Conservation (phyloP, 2,888 invertebrate genomes). For the Rhogogaster chlorosoma region DNA sequence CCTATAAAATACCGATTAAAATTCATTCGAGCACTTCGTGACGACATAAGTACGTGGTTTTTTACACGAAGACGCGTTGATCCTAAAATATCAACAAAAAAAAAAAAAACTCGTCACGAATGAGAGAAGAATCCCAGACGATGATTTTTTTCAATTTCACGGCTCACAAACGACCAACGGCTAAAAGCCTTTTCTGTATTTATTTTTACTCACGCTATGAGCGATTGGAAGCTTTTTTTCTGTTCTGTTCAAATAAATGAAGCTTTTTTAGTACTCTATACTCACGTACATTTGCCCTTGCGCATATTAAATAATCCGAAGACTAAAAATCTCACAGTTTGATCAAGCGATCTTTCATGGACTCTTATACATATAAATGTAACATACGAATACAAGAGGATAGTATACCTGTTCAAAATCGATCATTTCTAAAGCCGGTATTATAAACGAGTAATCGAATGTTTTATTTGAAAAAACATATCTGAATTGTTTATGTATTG, state of each 20-base stretch:
- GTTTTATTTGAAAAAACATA: too few species aligned
- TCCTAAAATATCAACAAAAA: conserved; percentile 15
- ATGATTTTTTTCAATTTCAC: neutral
- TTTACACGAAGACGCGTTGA: neutral
- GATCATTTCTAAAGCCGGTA: too few species aligned
- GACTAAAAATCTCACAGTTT: neutral
- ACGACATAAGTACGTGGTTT: neutral
- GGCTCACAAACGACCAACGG: neutral
- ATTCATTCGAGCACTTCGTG: neutral
- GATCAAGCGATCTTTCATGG: neutral
- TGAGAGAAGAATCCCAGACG: neutral
- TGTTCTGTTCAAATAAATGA: neutral
- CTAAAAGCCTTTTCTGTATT: neutral
- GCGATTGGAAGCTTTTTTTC: neutral
- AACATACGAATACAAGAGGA: too few species aligned
- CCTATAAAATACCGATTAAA: neutral
- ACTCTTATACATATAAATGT: neutral
- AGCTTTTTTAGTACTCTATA: neutral
- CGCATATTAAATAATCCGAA: neutral
- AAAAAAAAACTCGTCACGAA: neutral
- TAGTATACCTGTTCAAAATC: too few species aligned
- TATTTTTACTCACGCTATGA: neutral
- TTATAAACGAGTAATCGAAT: too few species aligned
- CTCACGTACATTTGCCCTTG: too few species aligned
- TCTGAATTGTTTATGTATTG: too few species aligned